Percentiles rank a stretch among this genome's conserved stretches.
Evolutionary conservation across 1,140 invertebrate species (phyloP).

Genomic region (Caenorhabditis brenneri): DNA sequence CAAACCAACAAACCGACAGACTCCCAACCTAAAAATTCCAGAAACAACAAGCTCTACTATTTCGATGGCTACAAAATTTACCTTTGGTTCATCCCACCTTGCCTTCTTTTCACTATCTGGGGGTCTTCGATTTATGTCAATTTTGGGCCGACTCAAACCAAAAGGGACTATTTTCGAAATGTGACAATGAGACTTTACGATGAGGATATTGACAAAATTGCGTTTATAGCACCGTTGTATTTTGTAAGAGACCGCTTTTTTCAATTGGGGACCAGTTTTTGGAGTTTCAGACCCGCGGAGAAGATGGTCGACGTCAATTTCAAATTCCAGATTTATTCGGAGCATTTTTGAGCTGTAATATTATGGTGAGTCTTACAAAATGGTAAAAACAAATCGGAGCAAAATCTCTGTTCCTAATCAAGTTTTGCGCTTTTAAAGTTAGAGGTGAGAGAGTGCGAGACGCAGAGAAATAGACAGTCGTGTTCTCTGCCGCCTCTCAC

Average conservation of each 20-base stretch:
- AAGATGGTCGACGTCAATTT: not conserved
- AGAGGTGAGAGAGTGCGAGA: no score
- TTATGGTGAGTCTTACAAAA: not conserved
- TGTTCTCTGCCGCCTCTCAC: no score
- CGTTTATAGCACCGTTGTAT: not conserved
- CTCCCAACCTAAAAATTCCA: not conserved
- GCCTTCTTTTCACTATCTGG: not conserved
- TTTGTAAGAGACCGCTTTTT: not conserved
- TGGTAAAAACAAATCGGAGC: no score
- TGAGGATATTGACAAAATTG: conserved; percentile 19
- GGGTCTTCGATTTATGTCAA: not conserved
- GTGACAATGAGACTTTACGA: not conserved
- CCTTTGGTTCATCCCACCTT: not conserved
- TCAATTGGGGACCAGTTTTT: not conserved
- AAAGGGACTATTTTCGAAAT: not conserved
- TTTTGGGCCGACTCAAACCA: not conserved
- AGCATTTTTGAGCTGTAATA: conserved; percentile 6
- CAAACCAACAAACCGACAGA: no score
- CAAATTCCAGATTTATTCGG: not conserved
- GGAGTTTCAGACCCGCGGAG: not conserved
- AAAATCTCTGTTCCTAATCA: no score
- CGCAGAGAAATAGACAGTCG: no score
- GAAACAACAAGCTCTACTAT: conserved; percentile 17
- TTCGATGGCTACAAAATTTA: not conserved
- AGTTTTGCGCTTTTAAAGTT: no score